Evolutionary conservation across 1,140 invertebrate species (phyloP), one percentile per base, ranked within the genome.

Genomic region (Trichogramma pretiosum): DNA sequence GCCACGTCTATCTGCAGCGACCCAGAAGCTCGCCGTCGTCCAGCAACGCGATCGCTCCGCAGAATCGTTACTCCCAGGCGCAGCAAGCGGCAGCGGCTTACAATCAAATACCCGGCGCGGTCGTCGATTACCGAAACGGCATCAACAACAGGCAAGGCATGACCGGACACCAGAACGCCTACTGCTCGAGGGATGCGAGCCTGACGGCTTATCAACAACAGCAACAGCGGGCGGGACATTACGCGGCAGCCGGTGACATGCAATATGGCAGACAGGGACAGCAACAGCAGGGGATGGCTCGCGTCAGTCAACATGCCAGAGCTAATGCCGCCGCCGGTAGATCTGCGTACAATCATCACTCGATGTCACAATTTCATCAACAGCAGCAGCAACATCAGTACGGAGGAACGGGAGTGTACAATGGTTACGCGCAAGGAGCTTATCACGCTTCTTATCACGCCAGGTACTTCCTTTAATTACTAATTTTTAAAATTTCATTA

Each of bases 21-120:
- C 65, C 68, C 0, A 57, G 67, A 40, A 70, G 68, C 48, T 71
- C 68, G 2, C 68, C 70, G 7, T 70, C 67, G 1, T 71, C 70
- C 0, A 43, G 24, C 24, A 22, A n/a, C 11, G 61, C 60, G 9
- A 65, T 64, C 46, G 54, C 67, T 5, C 53, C 65, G 2, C 67
- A 70, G n/a, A 56, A 19, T 10, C 56, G 63, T 22, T 63, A 28
- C 11, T 11, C 24, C 38, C 17, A 56, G 62, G 32, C 8, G 56
- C 4, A 46, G 41, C 66, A 62, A 17, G 16, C 35, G n/a, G 10
- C 9, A 34, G 10, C 32, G 16, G 32, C 32, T 28, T 13, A 13
- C 26, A 28, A 7, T 13, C 26, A 9, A 34, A 24, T 69, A 71
- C 47, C 65, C 65, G 23, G 33, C 59, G 3, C 57, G 0, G 46